Percentiles rank a stretch among this genome's conserved stretches.
phyloP scores from a whole-genome alignment of 2,797 vertebrate genomes.

The Lophotriccus pileatus region DNA sequence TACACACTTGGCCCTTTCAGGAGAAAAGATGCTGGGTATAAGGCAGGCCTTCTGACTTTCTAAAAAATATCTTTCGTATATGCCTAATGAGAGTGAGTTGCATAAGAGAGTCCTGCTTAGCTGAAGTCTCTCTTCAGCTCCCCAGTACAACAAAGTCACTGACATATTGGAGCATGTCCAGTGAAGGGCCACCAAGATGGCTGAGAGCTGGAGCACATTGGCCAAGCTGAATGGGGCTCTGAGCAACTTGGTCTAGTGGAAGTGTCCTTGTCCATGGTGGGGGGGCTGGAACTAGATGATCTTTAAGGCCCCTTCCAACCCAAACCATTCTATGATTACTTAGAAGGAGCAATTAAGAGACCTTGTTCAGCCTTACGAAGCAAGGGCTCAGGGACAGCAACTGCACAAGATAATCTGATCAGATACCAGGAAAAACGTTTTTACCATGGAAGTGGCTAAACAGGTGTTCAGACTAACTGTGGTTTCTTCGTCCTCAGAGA shows the following conservation, averaged over 20 bases:
- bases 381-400: not conserved
- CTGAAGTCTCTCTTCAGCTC: not conserved
- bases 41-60: not conserved
- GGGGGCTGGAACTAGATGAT: not conserved
- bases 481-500: not conserved
- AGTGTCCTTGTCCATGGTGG: not conserved
- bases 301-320: not conserved
- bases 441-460: not conserved
- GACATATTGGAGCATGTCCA: not conserved
- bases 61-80: not conserved
- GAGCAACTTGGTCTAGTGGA: not conserved
- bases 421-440: not conserved
- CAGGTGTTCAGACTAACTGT: not conserved
- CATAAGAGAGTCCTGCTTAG: not conserved
- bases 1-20: not conserved
- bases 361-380: not conserved
- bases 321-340: not conserved
- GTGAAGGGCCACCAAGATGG: not conserved
- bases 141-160: not conserved
- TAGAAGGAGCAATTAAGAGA: not conserved
- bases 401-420: not conserved
- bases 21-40: not conserved
- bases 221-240: not conserved
- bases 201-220: not conserved
- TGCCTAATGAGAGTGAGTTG: not conserved